phyloP scores from a whole-genome alignment of 2,888 invertebrate species.

The Cancer borealis region DNA sequence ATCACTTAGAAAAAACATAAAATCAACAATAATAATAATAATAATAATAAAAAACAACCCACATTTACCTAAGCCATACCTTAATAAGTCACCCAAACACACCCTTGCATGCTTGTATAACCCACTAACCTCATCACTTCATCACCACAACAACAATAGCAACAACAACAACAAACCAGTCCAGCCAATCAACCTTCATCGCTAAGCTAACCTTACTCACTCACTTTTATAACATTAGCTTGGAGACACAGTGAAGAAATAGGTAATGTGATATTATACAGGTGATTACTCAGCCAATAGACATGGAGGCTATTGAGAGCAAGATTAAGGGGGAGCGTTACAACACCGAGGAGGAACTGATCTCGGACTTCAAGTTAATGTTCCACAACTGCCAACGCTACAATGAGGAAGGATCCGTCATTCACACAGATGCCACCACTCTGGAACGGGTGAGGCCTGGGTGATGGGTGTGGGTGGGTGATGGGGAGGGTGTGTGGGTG shows the following conservation, averaged over 20 bases:
- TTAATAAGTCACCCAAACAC: background rate
- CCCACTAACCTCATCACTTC: background rate
- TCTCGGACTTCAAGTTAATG: slow-evolving; percentile 90
- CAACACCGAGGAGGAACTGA: slow-evolving; percentile 83
- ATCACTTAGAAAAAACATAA: too few species aligned
- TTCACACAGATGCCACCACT: slow-evolving; percentile 95
- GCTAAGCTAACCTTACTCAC: background rate
- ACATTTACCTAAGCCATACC: too few species aligned
- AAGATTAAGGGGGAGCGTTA: slow-evolving; percentile 90
- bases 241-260: slow-evolving; percentile 28
- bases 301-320: slow-evolving; percentile 94
- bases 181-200: background rate
- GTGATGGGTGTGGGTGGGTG: background rate
- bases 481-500: background rate
- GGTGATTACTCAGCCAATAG: slow-evolving; percentile 94
- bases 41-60: too few species aligned
- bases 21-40: too few species aligned
- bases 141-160: background rate
- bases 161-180: background rate
- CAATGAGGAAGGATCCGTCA: slow-evolving; percentile 97
- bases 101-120: background rate
- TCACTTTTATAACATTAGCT: background rate
- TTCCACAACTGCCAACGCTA: slow-evolving; percentile 93
- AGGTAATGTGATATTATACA: slow-evolving; percentile 59
- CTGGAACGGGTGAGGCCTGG: slow-evolving; percentile 86